Base-by-base conservation (phyloP, 2,888 invertebrate species). In the Xylota segnis region DNA sequence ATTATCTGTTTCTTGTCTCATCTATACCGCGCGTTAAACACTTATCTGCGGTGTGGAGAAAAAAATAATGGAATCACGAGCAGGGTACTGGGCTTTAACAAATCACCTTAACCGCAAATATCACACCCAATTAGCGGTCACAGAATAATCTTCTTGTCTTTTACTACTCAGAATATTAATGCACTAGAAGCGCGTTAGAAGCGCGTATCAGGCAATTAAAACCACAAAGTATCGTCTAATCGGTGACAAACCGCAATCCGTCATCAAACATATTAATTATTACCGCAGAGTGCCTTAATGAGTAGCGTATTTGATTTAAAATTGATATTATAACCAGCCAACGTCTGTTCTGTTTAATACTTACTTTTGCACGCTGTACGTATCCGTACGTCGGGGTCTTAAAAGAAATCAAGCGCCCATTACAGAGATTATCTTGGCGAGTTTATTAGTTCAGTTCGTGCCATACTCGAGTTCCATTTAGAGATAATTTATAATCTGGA, bases 391-490 rank as follows among this genome's bases (percentile, higher is more conserved):
- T 37, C 37, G 37, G 37, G 12, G 5, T 37, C 10, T 12, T 37
- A 10, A 37, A 37, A 37, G 12, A 37, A 10, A 37, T 4, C 32
- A 32, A 32, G 32, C 5, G 32, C 32, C 32, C 32, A 32, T 37
- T 37, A 2, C 9, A 37, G 10, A 37, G 37, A 37, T 37, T 37
- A 37, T 37, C 37, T 37, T 10, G 37, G 37, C 37, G 37, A 37
- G 37, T 43, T 43, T 14, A 43, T 43, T 43, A 43, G 43, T 43
- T 14, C 43, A 43, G 14, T 43, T 43, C 43, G 14, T 43, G 43
- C 43, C 6, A 43, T 43, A 43, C n/a, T 43, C 43, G 43, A 43
- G 43, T 6, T n/a, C 14, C 14, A 14, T 12, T 37, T 9, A 37
- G 37, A 37, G 37, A 37, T 37, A 37, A 9, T 37, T 37, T 10